These are phyloP conservation scores for Calonectris borealis DNA, from an alignment of 2,113 vertebrate species.

Conservation along the genomic window DNA sequence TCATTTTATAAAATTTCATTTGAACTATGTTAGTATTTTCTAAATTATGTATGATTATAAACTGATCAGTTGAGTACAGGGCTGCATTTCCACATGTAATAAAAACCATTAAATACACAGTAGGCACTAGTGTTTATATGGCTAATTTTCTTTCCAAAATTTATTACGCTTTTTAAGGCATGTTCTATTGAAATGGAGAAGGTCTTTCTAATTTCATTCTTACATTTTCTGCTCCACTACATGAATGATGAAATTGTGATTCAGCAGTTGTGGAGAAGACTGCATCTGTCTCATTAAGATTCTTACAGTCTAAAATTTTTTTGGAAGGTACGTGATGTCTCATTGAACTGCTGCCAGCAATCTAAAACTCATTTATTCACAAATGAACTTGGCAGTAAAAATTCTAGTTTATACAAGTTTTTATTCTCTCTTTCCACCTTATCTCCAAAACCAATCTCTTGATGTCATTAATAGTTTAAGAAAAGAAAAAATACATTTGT, in stretches of 20 bases:
- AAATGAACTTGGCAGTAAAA: not conserved
- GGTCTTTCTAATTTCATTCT: slow-evolving; percentile 21
- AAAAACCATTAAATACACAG: not conserved
- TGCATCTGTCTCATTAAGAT: slow-evolving; percentile 15
- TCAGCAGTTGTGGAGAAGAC: not conserved
- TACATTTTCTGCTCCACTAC: slow-evolving; percentile 11
- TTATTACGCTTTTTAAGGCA: not conserved
- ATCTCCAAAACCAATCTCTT: not conserved
- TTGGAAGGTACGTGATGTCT: not conserved
- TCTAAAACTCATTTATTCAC: not conserved
- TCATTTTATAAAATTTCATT: not conserved
- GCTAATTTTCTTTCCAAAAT: slow-evolving; percentile 24
- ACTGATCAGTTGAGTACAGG: not conserved
- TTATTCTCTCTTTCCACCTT: not conserved
- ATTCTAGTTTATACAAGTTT: not conserved
- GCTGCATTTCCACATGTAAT: not conserved
- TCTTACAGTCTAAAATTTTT: not conserved
- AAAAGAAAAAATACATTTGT: not conserved
- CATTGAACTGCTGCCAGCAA: slow-evolving; percentile 5
- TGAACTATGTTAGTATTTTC: not conserved
- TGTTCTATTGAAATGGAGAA: not conserved
- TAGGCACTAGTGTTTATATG: not conserved
- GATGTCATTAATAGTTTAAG: not conserved
- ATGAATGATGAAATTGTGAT: slow-evolving; percentile 27
- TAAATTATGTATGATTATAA: not conserved